Evolutionary conservation across 1,140 invertebrate species (phyloP), one percentile per base, ranked within the genome.

Genomic region (Drosophila truncata): DNA sequence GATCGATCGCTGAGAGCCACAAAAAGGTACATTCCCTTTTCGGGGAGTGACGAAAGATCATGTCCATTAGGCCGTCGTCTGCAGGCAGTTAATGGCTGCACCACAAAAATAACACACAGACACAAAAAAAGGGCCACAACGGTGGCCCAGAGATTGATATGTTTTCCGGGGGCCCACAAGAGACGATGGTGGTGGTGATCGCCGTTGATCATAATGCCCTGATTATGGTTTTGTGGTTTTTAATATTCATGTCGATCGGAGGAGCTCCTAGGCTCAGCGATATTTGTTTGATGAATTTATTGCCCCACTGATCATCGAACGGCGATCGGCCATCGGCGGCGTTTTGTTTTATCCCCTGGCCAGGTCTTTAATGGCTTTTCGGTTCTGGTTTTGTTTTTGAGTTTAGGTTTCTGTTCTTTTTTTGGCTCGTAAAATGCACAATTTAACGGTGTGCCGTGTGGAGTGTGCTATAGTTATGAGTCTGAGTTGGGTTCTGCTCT

Each of bases 151-250:
- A 55, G 84, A 87, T 87, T 87, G 83, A 87, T 84, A 84, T 84
- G 82, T 84, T 81, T 78, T 41, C 72, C 55, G 74, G 66, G 66
- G 63, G 61, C 13, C 23, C 61, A 13, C 33, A 33, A 33, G 9
- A 33, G 31, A 33, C 31, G 31, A 33, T 10, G 31, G 31, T 25
- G 41, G 25, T 29, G 27, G 27, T 29, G 27, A 55, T 29, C 35
- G 72, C 41, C 76, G 62, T 33, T 46, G 82, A 86, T 86, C 84
- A 88, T 87, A 86, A 83, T 78, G 84, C 83, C 82, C 76, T 87
- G 83, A 87, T 87, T 87, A 87, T 88, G 74, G 83, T 88, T 88
- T 83, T 88, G 83, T 88, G 83, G 80, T 82, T 86, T 80, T 86
- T 87, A 87, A 86, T 87, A 86, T 87, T 86, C 82, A 76, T 88